These are phyloP conservation scores for Psittacula cyanocephala DNA, from an alignment of 2,113 vertebrate species.

Conservation along the genomic window DNA sequence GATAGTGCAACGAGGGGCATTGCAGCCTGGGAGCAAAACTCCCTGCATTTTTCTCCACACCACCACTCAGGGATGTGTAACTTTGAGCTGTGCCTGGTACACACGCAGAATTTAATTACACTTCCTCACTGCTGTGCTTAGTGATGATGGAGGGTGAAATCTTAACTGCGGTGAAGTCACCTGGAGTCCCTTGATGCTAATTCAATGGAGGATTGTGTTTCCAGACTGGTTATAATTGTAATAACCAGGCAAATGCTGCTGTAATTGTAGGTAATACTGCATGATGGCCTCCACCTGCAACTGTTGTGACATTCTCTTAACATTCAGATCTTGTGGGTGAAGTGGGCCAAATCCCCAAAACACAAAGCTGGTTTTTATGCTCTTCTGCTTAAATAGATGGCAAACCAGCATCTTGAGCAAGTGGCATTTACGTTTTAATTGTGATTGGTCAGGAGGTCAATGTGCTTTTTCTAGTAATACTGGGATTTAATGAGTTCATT, in stretches of 20 bases:
- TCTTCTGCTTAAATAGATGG: not conserved
- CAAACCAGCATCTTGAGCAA: not conserved
- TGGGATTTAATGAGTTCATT: constrained; percentile 12
- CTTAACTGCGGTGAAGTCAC: not conserved
- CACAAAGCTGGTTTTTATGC: not conserved
- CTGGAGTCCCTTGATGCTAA: not conserved
- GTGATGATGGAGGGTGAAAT: not conserved
- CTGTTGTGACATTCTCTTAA: not conserved
- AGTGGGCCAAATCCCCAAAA: not conserved
- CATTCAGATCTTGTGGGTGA: not conserved
- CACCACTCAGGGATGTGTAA: not conserved
- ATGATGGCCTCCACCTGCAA: not conserved
- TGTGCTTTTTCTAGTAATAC: not conserved
- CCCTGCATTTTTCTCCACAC: not conserved
- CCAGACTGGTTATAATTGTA: not conserved
- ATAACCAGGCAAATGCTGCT: not conserved
- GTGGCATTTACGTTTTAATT: not conserved
- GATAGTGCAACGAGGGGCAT: not conserved
- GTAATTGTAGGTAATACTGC: not conserved
- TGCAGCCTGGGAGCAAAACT: not conserved
- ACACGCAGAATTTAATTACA: not conserved
- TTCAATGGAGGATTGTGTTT: not conserved
- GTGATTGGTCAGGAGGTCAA: not conserved
- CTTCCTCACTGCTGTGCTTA: not conserved
- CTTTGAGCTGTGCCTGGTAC: not conserved